Base-by-base conservation (phyloP, 2,113 vertebrate genomes). In the Phainopepla nitens region DNA sequence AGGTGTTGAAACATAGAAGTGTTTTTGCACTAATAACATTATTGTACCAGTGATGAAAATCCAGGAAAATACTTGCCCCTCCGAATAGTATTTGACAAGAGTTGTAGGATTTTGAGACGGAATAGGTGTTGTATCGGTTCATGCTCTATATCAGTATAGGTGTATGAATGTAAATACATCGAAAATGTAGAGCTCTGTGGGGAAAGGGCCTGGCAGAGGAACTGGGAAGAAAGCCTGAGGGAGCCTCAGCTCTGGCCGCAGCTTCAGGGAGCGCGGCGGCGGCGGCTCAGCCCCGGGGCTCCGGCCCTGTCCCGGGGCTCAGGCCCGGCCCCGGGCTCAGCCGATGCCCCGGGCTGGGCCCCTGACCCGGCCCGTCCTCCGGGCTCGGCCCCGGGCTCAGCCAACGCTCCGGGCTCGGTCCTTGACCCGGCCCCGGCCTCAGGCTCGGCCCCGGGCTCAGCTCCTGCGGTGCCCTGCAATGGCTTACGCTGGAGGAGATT, bases 171-270 rank as follows among this genome's bases (percentile, higher is more conserved):
- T 66, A 79, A 65, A 60, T 28, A 28, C 12, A 8, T 27, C 0
- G 1, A 23, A 77, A 71, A 54, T 19, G 13, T 6, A 3, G 79
- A 54, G 21, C 3, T 25, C 4, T 1, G 65, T 15, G 19, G 22
- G 56, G 16, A 33, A 29, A 62, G 20, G 35, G 23, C 25, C 22
- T 50, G 58, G 19, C 25, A 62, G 3, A 45, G 49, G 49, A 15
- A 19, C 57, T n/a, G 53, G 1, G 1, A 42, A 39, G 39, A 39
- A 39, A 4, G 20, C 7, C 11, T 2, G 2, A 51, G 65, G 22
- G 2, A n/a, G 53, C n/a, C 42, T 10, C 4, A 0, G 4, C 31
- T 49, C 58, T 0, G 7, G 24, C 57, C 1, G 13, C 4, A 2
- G n/a, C 35, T 44, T 21, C 70, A 7, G 51, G 10, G 50, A 87